A percentile compares a stretch with the other conserved stretches of the same genome.
These are phyloP conservation scores for Muscicapa adusta DNA, from an alignment of 2,113 vertebrate species.

Conservation along the genomic window DNA sequence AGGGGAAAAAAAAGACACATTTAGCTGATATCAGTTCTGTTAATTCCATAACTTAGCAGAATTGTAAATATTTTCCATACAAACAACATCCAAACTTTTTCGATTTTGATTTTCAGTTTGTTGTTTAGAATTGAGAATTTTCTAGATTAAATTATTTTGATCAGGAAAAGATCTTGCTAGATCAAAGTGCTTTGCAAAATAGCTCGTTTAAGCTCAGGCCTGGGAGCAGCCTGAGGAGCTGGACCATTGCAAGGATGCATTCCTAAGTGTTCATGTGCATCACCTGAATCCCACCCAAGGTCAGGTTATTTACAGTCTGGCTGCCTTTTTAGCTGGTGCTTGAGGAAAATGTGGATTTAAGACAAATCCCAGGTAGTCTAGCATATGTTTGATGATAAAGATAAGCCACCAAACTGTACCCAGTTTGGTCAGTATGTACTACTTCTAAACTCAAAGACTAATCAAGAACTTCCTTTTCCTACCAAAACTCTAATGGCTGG, in stretches of 20 bases:
- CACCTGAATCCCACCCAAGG: neutral
- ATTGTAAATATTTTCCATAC: neutral
- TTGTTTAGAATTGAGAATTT: neutral
- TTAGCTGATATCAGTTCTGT: neutral
- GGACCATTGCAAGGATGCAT: neutral
- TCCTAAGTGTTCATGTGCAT: neutral
- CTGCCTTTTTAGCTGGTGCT: neutral
- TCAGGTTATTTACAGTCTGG: neutral
- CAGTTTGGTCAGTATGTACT: neutral
- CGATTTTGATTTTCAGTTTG: fast-evolving
- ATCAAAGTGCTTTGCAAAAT: neutral
- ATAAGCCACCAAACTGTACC: neutral
- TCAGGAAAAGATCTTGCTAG: neutral
- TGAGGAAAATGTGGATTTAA: neutral
- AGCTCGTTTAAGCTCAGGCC: neutral
- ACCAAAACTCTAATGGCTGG: neutral
- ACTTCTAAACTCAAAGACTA: neutral
- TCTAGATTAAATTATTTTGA: neutral
- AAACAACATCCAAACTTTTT: neutral
- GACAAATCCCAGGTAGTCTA: neutral
- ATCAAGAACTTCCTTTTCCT: neutral
- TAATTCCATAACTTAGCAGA: neutral
- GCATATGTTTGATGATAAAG: neutral
- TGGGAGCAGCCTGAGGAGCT: neutral
- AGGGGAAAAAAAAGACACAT: neutral